Evolutionary conservation across 2,797 vertebrate species (phyloP), one percentile per base, ranked within the genome.

Genomic region (Scomberomorus guttatus): DNA sequence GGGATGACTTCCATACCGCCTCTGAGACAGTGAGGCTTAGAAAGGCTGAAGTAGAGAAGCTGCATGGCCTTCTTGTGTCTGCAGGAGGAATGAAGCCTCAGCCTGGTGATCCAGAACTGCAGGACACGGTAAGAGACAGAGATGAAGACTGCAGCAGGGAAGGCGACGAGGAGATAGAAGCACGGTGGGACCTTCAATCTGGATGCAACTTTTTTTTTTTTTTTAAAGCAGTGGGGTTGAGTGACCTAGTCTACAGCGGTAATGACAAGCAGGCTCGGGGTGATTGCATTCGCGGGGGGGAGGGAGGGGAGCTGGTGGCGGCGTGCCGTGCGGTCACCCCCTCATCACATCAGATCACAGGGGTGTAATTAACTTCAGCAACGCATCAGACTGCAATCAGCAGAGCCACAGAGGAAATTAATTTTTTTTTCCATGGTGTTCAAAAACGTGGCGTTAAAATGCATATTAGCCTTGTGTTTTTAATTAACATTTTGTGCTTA

Each of bases 401-500:
- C 86, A 87, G 76, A 88, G 87, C 87, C 87, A 81, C 84, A 79
- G 80, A 91, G 93, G 91, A 94, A 94, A 95, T 93, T 8, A 87
- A 34, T 91, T 91, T 91, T 87, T 85, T 79, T 66, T 8, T 68
- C 63, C 27, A n/a, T 67, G 50, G 58, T 54, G 48, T 90, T 90
- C 75, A 84, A 84, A 90, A 87, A 85, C 67, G 10, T 77, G 65
- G 87, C 67, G 71, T 92, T 91, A 92, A 94, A 94, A 93, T 92
- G 92, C 90, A 90, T 92, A 92, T 92, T 86, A 93, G 90, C 88
- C 90, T 87, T 56, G 81, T 91, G 90, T 88, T 93, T 95, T 93
- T 93, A 93, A 95, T 94, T 93, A 93, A 91, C 84, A 90, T 92
- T 92, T 94, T 93, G 88, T 93, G 93, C 92, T 94, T 94, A 88